Percentiles rank a stretch among this genome's conserved stretches.
Evolutionary conservation across 2,797 vertebrate genomes (phyloP).

Genomic region (Steatocranus sp.): DNA sequence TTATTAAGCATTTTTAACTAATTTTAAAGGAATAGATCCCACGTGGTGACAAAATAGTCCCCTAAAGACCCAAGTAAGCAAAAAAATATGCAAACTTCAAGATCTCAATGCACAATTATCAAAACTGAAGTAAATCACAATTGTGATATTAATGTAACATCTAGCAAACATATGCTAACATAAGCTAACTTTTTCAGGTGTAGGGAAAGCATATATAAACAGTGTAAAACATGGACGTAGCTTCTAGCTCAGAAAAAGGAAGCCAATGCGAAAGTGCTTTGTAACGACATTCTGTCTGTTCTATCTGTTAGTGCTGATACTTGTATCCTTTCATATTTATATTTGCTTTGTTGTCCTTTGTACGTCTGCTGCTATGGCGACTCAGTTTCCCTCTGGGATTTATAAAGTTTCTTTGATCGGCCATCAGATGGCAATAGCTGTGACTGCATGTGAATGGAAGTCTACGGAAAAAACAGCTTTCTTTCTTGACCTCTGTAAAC

Average conservation of each 20-base stretch:
- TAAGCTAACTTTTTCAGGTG: neutral
- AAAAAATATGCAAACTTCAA: neutral
- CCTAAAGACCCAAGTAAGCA: neutral
- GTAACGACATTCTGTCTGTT: neutral
- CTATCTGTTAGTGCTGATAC: neutral
- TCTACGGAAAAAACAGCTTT: neutral
- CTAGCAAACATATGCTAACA: neutral
- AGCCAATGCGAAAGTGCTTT: neutral
- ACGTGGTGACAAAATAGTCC: neutral
- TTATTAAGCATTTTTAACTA: neutral
- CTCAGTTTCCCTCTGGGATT: neutral
- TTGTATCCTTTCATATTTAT: neutral
- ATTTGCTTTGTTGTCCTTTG: neutral
- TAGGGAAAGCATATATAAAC: neutral
- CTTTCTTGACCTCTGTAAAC: neutral
- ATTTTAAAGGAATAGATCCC: neutral
- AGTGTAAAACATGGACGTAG: neutral
- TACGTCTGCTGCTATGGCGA: neutral
- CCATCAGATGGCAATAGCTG: neutral
- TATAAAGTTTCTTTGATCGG: neutral
- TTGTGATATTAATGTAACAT: neutral
- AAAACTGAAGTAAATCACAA: neutral
- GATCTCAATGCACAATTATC: neutral
- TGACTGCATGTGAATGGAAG: neutral
- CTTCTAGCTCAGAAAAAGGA: neutral